Percentiles rank a stretch among this genome's conserved stretches.
phyloP scores from a whole-genome alignment of 2,888 invertebrate genomes.

The Idaea dimidiata region DNA sequence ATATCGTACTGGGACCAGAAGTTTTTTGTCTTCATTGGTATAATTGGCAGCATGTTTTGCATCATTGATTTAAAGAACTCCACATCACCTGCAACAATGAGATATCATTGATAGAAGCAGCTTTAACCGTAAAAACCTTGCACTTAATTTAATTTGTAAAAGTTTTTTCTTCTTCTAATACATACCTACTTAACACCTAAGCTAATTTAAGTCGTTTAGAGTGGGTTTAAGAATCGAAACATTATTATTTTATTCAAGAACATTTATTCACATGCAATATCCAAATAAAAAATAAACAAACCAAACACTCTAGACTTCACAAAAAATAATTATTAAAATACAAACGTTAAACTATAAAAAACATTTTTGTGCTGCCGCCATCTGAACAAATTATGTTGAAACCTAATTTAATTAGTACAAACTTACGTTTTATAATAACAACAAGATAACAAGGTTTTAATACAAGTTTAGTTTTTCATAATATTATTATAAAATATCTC shows the following conservation, averaged over 20 bases:
- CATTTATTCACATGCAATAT: slow-evolving; percentile 79
- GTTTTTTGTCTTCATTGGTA: slow-evolving; percentile 77
- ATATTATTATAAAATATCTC: background rate
- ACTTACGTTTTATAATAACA: slow-evolving; percentile 4
- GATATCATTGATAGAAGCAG: slow-evolving; percentile 37
- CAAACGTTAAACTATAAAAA: slow-evolving; percentile 47
- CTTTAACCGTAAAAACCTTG: background rate
- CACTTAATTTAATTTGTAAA: background rate
- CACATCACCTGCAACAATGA: slow-evolving; percentile 77
- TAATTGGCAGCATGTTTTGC: slow-evolving; percentile 71
- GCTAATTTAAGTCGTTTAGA: slow-evolving; percentile 5
- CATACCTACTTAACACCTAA: background rate
- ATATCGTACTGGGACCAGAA: slow-evolving; percentile 74
- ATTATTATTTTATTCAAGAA: slow-evolving; percentile 52
- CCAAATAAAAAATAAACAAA: slow-evolving; percentile 69
- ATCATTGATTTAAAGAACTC: slow-evolving; percentile 76
- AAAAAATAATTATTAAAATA: slow-evolving; percentile 54
- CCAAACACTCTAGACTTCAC: slow-evolving; percentile 73
- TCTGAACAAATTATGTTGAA: slow-evolving; percentile 20
- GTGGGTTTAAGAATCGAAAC: background rate
- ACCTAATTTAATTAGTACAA: slow-evolving; percentile 9
- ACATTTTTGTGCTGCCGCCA: slow-evolving; percentile 50
- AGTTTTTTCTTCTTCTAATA: background rate
- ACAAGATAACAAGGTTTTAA: slow-evolving; percentile 2
- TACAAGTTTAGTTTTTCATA: slow-evolving; percentile 1